Evolutionary conservation across 2,888 invertebrate genomes (phyloP).

Genomic region (Cynaeus angustus): DNA sequence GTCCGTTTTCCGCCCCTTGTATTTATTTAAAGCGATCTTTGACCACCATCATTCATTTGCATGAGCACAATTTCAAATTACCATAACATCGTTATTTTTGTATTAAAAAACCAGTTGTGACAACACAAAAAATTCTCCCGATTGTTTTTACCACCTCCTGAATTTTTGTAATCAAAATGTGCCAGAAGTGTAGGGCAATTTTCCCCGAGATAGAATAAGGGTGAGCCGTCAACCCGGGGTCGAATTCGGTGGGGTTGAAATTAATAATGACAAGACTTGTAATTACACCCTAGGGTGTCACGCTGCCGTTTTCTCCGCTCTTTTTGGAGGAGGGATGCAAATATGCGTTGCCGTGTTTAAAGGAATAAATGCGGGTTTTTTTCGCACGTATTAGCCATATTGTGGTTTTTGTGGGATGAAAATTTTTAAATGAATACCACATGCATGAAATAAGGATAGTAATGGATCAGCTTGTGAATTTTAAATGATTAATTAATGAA

Average conservation of each 20-base stretch:
- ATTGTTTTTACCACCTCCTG: slow-evolving; percentile 5
- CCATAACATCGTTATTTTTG: slow-evolving; percentile 39
- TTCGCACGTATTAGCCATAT: slow-evolving; percentile 7
- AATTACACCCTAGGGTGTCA: slow-evolving; percentile 46
- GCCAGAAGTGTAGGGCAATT: slow-evolving; percentile 21
- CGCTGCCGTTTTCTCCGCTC: slow-evolving; percentile 24
- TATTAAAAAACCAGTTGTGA: slow-evolving; percentile 26
- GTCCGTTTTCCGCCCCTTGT: slow-evolving; percentile 21
- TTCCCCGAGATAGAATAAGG: slow-evolving; percentile 21
- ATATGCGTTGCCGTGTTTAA: slow-evolving; percentile 1
- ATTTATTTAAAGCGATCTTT: slow-evolving; percentile 34
- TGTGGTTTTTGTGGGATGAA: slow-evolving; percentile 1
- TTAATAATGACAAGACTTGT: slow-evolving; percentile 46
- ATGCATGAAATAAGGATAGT: background rate
- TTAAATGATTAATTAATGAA: slow-evolving; percentile 25
- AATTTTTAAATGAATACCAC: background rate
- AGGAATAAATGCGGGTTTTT: slow-evolving; percentile 12
- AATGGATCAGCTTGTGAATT: slow-evolving; percentile 8
- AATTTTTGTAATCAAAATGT: slow-evolving; percentile 36
- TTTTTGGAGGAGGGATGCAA: slow-evolving; percentile 3
- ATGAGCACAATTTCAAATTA: slow-evolving; percentile 29
- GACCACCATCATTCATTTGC: slow-evolving; percentile 23
- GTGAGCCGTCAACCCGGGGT: slow-evolving; percentile 13
- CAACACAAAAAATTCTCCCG: slow-evolving; percentile 9
- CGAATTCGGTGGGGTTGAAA: slow-evolving; percentile 34